phyloP scores from a whole-genome alignment of 1,140 invertebrate species.

The Acyrthosiphon pisum region DNA sequence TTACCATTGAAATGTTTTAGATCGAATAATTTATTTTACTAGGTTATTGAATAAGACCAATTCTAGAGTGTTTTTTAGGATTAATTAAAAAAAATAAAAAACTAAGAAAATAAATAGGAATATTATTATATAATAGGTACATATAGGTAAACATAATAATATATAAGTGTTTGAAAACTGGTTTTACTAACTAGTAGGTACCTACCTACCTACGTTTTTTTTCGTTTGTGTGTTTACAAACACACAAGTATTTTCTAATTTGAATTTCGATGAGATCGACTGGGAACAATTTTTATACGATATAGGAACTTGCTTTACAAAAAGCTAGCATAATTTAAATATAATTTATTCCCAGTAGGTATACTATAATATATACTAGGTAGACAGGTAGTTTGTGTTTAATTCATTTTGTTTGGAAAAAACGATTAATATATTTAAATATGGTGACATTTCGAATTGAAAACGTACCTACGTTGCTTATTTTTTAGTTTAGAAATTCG shows the following conservation, averaged over 20 bases:
- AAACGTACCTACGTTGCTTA: not conserved
- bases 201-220: not conserved
- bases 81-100: not conserved
- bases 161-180: not conserved
- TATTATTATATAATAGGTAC: not conserved
- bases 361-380: not conserved
- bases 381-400: too few relatives aligned
- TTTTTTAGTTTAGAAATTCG: not conserved
- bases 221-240: not conserved
- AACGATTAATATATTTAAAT: not conserved
- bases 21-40: not conserved
- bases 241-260: slow-evolving; percentile 1
- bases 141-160: not conserved
- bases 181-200: not conserved
- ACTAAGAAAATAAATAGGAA: not conserved
- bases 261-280: not conserved
- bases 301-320: not conserved
- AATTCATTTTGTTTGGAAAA: not conserved
- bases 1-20: not conserved
- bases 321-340: not conserved
- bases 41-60: not conserved
- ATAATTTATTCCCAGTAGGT: not conserved
- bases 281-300: slow-evolving; percentile 1
- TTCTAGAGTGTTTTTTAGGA: not conserved
- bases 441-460: not conserved